These are phyloP conservation scores for Apteryx owenii DNA, from an alignment of 2,113 vertebrate genomes.

Conservation along the genomic window DNA sequence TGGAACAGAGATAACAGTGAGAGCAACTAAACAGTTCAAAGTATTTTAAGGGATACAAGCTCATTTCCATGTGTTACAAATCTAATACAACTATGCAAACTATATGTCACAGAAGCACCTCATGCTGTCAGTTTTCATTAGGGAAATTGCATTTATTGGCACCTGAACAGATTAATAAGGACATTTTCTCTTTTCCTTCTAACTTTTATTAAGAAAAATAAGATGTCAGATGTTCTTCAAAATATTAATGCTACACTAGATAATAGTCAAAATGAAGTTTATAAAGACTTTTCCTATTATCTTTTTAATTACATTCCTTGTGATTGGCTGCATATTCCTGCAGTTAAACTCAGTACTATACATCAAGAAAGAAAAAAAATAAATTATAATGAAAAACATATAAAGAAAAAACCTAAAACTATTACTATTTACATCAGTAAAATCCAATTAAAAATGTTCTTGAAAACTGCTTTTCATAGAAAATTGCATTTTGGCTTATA, in stretches of 20 bases:
- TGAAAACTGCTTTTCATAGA: neutral
- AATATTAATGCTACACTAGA: neutral
- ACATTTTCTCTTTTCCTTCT: neutral
- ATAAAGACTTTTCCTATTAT: neutral
- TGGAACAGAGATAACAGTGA: neutral
- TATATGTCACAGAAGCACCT: neutral
- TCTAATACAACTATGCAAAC: neutral
- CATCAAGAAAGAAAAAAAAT: neutral
- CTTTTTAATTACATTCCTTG: neutral
- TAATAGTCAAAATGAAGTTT: neutral
- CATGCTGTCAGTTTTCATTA: neutral
- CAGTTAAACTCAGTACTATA: neutral
- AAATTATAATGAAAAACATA: neutral
- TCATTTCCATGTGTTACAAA: neutral
- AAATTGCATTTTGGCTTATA: neutral
- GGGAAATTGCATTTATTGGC: neutral
- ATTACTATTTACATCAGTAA: neutral
- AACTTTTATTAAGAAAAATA: slow-evolving; percentile 9
- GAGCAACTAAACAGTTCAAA: neutral
- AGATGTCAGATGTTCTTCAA: neutral
- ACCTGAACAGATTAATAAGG: neutral
- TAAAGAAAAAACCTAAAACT: neutral
- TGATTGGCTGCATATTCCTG: neutral
- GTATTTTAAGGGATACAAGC: neutral
- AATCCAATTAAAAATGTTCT: neutral